Evolutionary conservation across 2,797 vertebrate species (phyloP).

Genomic region (Perodicticus potto): DNA sequence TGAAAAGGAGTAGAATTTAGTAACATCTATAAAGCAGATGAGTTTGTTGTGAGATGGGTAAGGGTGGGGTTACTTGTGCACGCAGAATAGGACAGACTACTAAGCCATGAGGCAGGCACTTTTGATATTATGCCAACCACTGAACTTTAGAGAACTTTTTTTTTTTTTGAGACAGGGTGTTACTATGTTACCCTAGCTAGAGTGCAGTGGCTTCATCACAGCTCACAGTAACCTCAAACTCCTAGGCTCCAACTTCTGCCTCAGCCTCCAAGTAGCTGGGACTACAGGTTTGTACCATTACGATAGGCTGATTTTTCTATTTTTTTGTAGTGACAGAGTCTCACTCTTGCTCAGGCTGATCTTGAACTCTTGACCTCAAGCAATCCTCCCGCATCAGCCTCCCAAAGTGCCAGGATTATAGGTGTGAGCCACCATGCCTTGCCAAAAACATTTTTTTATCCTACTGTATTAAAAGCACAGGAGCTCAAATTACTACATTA

Average conservation of each 20-base stretch:
- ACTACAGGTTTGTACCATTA: too few species aligned
- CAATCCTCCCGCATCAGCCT: too few species aligned
- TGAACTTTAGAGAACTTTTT: not conserved
- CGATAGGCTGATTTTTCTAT: too few species aligned
- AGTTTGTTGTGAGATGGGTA: not conserved
- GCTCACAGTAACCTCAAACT: not conserved
- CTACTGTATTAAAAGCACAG: not conserved
- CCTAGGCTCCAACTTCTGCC: not conserved
- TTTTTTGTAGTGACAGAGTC: too few species aligned
- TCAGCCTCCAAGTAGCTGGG: not conserved
- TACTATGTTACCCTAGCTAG: not conserved
- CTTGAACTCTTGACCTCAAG: too few species aligned
- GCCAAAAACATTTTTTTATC: not conserved
- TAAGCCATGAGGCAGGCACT: not conserved
- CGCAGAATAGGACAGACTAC: fast-evolving
- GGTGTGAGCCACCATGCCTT: not conserved
- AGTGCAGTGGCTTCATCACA: not conserved
- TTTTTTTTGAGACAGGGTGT: not conserved
- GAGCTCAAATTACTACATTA: not conserved
- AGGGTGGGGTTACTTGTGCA: not conserved
- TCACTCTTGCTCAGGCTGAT: too few species aligned
- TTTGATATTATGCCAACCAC: not conserved
- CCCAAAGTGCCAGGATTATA: not conserved
- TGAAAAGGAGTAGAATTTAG: not conserved
- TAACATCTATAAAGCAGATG: not conserved